Conservation (phyloP, 1,140 invertebrate species). For the Musca domestica region DNA sequence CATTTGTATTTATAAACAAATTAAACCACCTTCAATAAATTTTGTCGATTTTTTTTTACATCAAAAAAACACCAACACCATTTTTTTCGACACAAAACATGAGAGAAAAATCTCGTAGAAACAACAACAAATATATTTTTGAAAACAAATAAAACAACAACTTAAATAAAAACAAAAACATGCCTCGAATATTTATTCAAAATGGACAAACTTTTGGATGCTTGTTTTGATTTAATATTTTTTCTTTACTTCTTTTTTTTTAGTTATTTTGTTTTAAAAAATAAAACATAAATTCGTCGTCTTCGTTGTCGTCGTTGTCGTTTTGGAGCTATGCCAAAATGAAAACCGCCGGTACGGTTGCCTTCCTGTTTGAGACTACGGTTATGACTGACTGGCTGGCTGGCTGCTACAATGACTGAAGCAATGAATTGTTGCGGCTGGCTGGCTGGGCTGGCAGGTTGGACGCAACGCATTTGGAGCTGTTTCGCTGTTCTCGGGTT, state of each 20-base stretch:
- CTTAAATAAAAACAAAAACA: background rate
- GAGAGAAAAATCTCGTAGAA: no score
- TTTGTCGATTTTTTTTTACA: no score
- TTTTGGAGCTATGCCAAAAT: background rate
- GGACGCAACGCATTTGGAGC: background rate
- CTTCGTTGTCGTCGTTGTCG: background rate
- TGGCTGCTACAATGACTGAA: no score
- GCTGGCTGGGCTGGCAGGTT: background rate
- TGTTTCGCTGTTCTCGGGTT: background rate
- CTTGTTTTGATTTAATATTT: conserved; percentile 2
- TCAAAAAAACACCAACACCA: no score
- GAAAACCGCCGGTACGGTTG: conserved; percentile 10
- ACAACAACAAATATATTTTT: no score
- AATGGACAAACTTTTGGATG: background rate
- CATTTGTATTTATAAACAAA: no score
- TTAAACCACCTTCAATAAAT: no score
- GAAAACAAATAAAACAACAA: no score
- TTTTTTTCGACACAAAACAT: no score
- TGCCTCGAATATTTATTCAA: no score
- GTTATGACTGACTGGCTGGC: conserved; percentile 10
- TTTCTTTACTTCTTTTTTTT: background rate
- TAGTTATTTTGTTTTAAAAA: background rate
- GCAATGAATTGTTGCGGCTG: background rate
- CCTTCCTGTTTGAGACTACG: conserved; percentile 11
- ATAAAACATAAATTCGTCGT: background rate